Conservation (phyloP, 2,113 vertebrate species). For the Brienomyrus longianalis region DNA sequence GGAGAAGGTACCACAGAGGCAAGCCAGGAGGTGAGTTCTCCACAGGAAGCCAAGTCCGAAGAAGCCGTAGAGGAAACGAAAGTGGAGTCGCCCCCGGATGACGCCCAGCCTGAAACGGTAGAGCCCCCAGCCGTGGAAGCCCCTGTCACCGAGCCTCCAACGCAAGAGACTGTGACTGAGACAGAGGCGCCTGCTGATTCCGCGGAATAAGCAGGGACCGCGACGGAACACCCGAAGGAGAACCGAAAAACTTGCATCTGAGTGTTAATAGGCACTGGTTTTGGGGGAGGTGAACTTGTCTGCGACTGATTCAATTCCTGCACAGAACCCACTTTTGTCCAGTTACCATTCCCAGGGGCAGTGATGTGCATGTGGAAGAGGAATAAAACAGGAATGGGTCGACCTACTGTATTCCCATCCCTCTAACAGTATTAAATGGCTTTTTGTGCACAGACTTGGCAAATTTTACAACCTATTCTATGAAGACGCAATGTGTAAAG, state of each 20-base stretch:
- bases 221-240: conserved; percentile 39
- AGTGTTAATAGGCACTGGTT: conserved; percentile 60
- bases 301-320: conserved; percentile 44
- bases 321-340: conserved; percentile 51
- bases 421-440: conserved; percentile 74
- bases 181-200: conserved; percentile 62
- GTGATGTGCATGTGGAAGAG: conserved; percentile 39
- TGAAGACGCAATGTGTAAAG: conserved; percentile 38
- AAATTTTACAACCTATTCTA: conserved; percentile 62
- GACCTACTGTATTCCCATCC: conserved; percentile 11
- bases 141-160: conserved; percentile 52
- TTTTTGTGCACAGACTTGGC: conserved; percentile 49
- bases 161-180: conserved; percentile 72
- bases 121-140: conserved; percentile 46
- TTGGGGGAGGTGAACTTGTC: not conserved
- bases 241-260: conserved; percentile 46
- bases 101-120: conserved; percentile 13
- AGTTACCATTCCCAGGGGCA: conserved; percentile 71
- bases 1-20: conserved; percentile 41
- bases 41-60: conserved; percentile 54
- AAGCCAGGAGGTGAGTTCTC: conserved; percentile 48
- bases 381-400: conserved; percentile 19
- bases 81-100: conserved; percentile 54
- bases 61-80: conserved; percentile 55
- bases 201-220: conserved; percentile 62